A percentile compares a stretch with the other conserved stretches of the same genome.
Evolutionary conservation across 2,888 invertebrate species (phyloP).

Genomic region (Siphonodentalium dalli): DNA sequence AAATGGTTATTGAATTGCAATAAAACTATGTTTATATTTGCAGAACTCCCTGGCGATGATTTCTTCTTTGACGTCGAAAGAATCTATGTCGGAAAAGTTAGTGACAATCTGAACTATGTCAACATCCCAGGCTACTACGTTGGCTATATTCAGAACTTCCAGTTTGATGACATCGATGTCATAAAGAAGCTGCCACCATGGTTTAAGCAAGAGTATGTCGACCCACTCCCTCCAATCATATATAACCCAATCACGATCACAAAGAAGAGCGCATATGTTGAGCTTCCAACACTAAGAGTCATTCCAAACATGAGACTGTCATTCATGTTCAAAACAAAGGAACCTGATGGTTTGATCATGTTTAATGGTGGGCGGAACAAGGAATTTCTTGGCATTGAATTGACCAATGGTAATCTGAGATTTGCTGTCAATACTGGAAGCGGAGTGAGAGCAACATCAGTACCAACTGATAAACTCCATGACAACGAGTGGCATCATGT

Average conservation of each 20-base stretch:
- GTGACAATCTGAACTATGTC: constrained; percentile 15
- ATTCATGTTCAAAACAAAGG: constrained; percentile 53
- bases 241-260: constrained; percentile 49
- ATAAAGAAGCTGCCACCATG: constrained; percentile 22
- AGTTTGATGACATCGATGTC: constrained; percentile 32
- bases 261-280: constrained; percentile 32
- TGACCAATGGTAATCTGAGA: constrained; percentile 51
- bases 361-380: constrained; percentile 42
- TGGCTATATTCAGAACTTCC: constrained; percentile 51
- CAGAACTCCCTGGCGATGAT: constrained; percentile 40
- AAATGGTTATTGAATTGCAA: background rate
- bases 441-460: constrained; percentile 24
- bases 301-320: constrained; percentile 36
- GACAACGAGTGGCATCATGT: constrained; percentile 57
- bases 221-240: constrained; percentile 32
- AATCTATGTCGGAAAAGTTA: constrained; percentile 40
- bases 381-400: constrained; percentile 52
- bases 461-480: constrained; percentile 33
- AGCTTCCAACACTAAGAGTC: constrained; percentile 34
- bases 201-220: constrained; percentile 13
- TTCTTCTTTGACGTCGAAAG: constrained; percentile 41
- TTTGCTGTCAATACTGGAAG: constrained; percentile 53
- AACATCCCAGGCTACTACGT: constrained; percentile 32
- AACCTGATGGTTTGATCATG: constrained; percentile 47
- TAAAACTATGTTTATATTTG: constrained; percentile 7